phyloP scores from a whole-genome alignment of 1,140 invertebrate genomes.

The Hydropsyche tenuis region DNA sequence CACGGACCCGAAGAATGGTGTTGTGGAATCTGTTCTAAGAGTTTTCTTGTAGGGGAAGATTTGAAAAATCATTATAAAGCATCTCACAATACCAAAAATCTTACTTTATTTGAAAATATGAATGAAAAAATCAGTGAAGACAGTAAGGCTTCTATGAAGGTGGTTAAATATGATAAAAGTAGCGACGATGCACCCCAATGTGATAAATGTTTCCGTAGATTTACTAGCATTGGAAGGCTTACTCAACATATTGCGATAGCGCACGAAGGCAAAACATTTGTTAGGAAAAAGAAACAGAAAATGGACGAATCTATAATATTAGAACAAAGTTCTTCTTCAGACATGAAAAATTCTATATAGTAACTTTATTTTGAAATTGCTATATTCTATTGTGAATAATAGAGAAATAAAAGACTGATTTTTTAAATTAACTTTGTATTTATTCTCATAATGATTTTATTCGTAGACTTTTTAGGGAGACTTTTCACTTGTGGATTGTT shows the following conservation, averaged over 20 bases:
- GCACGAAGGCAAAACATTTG: conserved; percentile 19
- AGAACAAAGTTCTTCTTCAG: neutral
- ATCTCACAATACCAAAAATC: neutral
- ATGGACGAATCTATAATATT: neutral
- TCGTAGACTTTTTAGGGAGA: conserved; percentile 29
- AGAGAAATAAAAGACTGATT: conserved; percentile 1
- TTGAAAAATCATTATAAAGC: neutral
- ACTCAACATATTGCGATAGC: conserved; percentile 24
- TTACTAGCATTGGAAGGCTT: conserved; percentile 35
- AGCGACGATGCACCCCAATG: conserved; percentile 34
- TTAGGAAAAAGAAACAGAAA: conserved; percentile 5
- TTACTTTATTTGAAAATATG: neutral
- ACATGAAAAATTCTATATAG: neutral
- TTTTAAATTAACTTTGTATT: conserved; percentile 35
- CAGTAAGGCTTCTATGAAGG: neutral
- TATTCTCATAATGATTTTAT: conserved; percentile 45
- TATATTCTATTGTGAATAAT: no score
- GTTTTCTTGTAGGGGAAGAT: neutral
- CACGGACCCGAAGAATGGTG: neutral
- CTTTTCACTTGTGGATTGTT: conserved; percentile 37
- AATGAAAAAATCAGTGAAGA: neutral
- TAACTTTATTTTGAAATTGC: no score
- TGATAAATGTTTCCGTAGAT: conserved; percentile 20
- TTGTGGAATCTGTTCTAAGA: neutral
- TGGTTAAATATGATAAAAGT: conserved; percentile 23